Conservation (phyloP, 1,140 invertebrate species). For the Drosophila bocqueti region DNA sequence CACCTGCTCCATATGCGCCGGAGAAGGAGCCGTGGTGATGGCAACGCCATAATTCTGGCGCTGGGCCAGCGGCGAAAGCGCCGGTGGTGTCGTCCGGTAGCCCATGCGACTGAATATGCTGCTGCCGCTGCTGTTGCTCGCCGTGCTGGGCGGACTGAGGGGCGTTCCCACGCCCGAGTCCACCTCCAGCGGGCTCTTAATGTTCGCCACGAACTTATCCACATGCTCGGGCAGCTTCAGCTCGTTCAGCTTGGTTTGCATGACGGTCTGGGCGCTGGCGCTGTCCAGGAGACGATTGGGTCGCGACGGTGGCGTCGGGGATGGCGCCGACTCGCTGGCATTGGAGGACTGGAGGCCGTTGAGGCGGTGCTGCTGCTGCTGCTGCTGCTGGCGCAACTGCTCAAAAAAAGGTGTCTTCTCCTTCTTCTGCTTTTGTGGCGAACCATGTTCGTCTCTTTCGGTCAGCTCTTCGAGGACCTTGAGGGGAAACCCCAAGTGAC, state of each 20-base stretch:
- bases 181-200: constrained; percentile 85
- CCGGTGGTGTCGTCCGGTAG: constrained; percentile 74
- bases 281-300: constrained; percentile 78
- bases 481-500: constrained; percentile 85
- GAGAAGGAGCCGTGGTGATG: constrained; percentile 52
- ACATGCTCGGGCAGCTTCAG: constrained; percentile 85
- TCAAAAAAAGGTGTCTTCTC: constrained; percentile 85
- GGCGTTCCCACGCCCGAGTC: constrained; percentile 86
- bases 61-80: constrained; percentile 65
- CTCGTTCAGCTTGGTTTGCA: constrained; percentile 75
- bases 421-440: constrained; percentile 85
- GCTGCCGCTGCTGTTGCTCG: constrained; percentile 65
- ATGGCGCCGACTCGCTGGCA: constrained; percentile 8
- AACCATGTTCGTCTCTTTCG: constrained; percentile 85
- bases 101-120: constrained; percentile 82
- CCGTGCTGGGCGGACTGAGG: constrained; percentile 81
- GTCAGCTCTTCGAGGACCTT: constrained; percentile 87
- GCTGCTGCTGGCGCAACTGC: constrained; percentile 80
- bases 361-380: constrained; percentile 61
- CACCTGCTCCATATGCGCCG: constrained; percentile 34
- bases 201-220: constrained; percentile 81
- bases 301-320: constrained; percentile 56
- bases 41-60: constrained; percentile 56
- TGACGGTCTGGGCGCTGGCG: constrained; percentile 53
- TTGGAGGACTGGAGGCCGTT: constrained; percentile 40